Evolutionary conservation across 1,140 invertebrate genomes (phyloP).

Genomic region (Pseudomyrmex sp.): DNA sequence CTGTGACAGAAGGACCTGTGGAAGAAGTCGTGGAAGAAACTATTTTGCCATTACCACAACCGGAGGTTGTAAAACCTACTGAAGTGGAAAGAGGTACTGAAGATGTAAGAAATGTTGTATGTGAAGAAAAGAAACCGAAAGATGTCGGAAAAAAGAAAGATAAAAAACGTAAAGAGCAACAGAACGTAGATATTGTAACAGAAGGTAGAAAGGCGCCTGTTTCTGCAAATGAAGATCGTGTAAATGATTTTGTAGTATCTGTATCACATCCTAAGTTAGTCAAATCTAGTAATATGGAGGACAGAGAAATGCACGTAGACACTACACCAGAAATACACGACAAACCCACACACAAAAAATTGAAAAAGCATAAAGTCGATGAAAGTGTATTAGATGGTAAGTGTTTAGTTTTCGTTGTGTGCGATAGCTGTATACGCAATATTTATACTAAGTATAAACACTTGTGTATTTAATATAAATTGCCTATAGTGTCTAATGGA

Average conservation of each 20-base stretch:
- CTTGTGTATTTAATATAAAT: background rate
- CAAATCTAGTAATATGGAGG: slow-evolving; percentile 84
- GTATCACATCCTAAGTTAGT: slow-evolving; percentile 87
- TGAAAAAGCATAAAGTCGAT: slow-evolving; percentile 72
- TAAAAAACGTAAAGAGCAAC: slow-evolving; percentile 82
- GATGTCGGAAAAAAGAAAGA: slow-evolving; percentile 77
- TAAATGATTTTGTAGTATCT: slow-evolving; percentile 85
- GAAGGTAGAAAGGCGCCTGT: slow-evolving; percentile 81
- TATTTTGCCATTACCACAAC: background rate
- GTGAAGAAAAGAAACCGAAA: slow-evolving; percentile 79
- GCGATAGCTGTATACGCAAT: background rate
- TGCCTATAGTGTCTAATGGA: background rate
- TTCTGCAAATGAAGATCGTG: slow-evolving; percentile 77
- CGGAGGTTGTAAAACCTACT: slow-evolving; percentile 56
- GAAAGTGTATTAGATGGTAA: slow-evolving; percentile 74
- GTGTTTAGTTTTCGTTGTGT: slow-evolving; percentile 57
- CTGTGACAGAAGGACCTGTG: slow-evolving; percentile 8
- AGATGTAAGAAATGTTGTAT: slow-evolving; percentile 80
- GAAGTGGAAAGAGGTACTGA: slow-evolving; percentile 81
- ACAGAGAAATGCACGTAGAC: slow-evolving; percentile 70
- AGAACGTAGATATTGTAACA: slow-evolving; percentile 78
- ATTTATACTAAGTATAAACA: slow-evolving; percentile 1
- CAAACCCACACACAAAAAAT: slow-evolving; percentile 75
- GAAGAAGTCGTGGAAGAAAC: slow-evolving; percentile 57
- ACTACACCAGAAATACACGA: slow-evolving; percentile 76